Percentiles rank a stretch among this genome's conserved stretches.
These are phyloP conservation scores for Phataginus tricuspis DNA, from an alignment of 2,797 vertebrate genomes.

Conservation along the genomic window DNA sequence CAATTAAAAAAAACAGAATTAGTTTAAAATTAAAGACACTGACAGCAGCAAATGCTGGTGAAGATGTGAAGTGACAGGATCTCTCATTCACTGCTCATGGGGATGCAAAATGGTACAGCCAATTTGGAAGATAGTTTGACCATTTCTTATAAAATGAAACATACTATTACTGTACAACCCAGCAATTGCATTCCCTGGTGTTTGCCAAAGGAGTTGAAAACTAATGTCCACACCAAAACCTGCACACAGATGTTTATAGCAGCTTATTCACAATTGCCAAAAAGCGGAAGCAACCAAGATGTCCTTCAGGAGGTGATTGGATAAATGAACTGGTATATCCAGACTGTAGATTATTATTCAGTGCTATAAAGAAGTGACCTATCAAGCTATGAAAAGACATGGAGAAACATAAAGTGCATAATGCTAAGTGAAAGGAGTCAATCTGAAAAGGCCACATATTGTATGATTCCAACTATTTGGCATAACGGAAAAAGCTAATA, in stretches of 20 bases:
- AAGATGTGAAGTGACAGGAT: background rate
- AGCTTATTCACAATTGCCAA: background rate
- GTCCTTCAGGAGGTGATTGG: background rate
- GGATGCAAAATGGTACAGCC: background rate
- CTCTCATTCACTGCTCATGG: background rate
- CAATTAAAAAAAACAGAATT: background rate
- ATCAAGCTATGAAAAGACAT: background rate
- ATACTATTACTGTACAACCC: background rate
- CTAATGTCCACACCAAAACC: background rate
- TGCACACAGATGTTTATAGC: background rate
- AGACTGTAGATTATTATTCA: background rate
- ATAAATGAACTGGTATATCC: background rate
- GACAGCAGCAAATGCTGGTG: background rate
- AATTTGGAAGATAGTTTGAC: background rate
- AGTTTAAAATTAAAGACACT: background rate
- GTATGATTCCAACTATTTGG: background rate
- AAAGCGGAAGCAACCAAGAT: background rate
- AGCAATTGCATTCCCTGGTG: background rate
- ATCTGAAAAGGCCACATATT: background rate
- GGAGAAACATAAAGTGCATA: background rate
- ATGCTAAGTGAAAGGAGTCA: background rate
- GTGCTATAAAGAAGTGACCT: background rate
- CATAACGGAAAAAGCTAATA: background rate
- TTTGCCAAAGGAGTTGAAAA: background rate
- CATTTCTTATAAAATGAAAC: background rate